Conservation (phyloP, 1,140 invertebrate species). For the Lepidostoma basale region DNA sequence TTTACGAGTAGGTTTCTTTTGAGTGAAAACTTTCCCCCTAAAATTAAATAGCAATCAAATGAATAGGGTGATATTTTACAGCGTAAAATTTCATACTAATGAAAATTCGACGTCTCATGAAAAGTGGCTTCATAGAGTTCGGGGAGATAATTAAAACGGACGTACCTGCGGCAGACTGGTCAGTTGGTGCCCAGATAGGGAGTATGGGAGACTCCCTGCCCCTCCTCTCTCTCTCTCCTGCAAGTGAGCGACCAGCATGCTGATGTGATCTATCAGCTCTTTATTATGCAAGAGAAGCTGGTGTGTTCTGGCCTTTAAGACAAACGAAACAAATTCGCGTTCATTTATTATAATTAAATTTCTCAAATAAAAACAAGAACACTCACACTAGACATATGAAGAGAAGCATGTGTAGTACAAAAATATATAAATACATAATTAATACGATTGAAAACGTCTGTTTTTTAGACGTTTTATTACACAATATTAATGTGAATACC, state of each 20-base stretch:
- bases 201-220: constrained; percentile 31
- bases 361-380: no score
- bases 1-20: no score
- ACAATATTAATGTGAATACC: background rate
- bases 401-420: no score
- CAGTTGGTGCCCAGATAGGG: constrained; percentile 21
- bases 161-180: constrained; percentile 23
- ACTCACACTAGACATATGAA: no score
- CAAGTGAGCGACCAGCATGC: constrained; percentile 82
- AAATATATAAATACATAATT: background rate
- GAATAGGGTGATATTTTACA: no score
- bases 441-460: background rate
- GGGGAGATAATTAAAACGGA: no score
- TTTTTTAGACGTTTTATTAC: background rate
- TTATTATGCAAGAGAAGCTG: constrained; percentile 93
- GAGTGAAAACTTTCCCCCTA: no score
- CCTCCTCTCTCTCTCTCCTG: constrained; percentile 75
- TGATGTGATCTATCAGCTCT: constrained; percentile 92
- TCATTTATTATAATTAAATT: background rate
- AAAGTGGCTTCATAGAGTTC: no score
- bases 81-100: no score
- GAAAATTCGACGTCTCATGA: no score
- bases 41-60: no score
- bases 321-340: background rate
- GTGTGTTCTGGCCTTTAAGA: constrained; percentile 81